phyloP scores from a whole-genome alignment of 2,797 vertebrate species.

The Trachurus trachurus region DNA sequence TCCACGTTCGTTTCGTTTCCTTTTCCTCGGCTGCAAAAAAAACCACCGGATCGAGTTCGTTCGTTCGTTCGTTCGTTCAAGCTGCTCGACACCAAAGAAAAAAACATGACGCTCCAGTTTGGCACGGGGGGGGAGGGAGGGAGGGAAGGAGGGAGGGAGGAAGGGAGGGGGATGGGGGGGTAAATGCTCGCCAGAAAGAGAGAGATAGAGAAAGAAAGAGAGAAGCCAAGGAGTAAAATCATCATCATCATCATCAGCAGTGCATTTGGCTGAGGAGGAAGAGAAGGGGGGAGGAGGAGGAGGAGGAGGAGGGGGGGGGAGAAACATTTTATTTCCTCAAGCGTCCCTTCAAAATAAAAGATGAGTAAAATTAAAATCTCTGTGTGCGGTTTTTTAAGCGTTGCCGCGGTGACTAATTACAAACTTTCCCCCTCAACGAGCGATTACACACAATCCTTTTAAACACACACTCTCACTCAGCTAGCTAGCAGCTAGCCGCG shows the following conservation, averaged over 20 bases:
- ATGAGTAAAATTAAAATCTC: conserved; percentile 30
- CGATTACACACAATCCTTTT: neutral
- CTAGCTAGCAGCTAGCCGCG: neutral
- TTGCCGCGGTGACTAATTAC: conserved; percentile 45
- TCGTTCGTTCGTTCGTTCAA: too few relatives aligned
- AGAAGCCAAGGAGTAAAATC: conserved; percentile 9
- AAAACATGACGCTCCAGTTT: conserved; percentile 55
- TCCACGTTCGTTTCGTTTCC: neutral
- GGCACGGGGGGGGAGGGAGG: conserved; percentile 54
- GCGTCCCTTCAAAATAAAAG: conserved; percentile 37
- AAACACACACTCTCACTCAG: neutral
- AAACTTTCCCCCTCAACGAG: conserved; percentile 24
- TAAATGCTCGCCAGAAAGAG: conserved; percentile 22
- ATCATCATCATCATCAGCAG: conserved; percentile 26
- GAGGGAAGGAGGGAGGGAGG: too few relatives aligned
- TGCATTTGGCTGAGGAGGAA: conserved; percentile 19
- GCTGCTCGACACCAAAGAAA: conserved; percentile 33
- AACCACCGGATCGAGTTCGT: conserved; percentile 31
- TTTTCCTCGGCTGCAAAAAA: too few relatives aligned
- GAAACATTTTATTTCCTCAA: conserved; percentile 9
- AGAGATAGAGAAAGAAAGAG: neutral
- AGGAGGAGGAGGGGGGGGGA: neutral
- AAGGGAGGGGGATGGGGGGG: conserved; percentile 4
- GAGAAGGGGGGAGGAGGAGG: too few relatives aligned
- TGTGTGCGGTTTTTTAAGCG: conserved; percentile 30